Base-by-base conservation (phyloP, 2,888 invertebrate genomes). In the Agrochola lota region DNA sequence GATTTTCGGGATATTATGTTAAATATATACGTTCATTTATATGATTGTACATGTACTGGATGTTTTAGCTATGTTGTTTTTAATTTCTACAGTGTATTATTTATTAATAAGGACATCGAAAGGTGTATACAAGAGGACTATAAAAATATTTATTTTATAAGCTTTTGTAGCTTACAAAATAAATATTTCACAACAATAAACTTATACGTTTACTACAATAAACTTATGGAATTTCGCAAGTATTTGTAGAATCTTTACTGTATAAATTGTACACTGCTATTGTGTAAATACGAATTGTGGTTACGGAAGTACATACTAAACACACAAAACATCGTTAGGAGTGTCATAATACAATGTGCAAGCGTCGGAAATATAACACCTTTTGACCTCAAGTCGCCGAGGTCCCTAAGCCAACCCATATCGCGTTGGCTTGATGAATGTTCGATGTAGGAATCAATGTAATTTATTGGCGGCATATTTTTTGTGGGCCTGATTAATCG, bases 401-500 rank as follows among this genome's bases (percentile, higher is more conserved):
- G 88, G 85, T 88, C 80, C 78, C 64, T 77, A 85, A 88, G 79
- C 79, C 89, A 88, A 77, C 82, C 80, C 87, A 85, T 83, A 80
- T 78, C 78, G 69, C 76, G 81, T 87, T 64, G 71, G 69, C 63
- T 74, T 84, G 76, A 87, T 77, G 75, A 80, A 79, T 74, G 74
- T 78, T 74, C 78, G 67, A 55, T 78, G 75, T 81, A 77, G 76
- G 78, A 78, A 78, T 80, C 80, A 75, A 83, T 82, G 80, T 76
- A 81, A 81, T 80, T 80, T 85, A 82, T 87, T 70, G 77, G 60
- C 49, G 60, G 74, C 72, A 82, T 87, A 87, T 80, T 87, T 84
- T 83, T 87, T 85, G 74, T 69, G 63, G 72, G 46, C 68, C 78
- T 80, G 78, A 79, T 88, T 86, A 80, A 86, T 84, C 75, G 77